Conservation (phyloP, 2,113 vertebrate genomes). For the Saguinus midas region DNA sequence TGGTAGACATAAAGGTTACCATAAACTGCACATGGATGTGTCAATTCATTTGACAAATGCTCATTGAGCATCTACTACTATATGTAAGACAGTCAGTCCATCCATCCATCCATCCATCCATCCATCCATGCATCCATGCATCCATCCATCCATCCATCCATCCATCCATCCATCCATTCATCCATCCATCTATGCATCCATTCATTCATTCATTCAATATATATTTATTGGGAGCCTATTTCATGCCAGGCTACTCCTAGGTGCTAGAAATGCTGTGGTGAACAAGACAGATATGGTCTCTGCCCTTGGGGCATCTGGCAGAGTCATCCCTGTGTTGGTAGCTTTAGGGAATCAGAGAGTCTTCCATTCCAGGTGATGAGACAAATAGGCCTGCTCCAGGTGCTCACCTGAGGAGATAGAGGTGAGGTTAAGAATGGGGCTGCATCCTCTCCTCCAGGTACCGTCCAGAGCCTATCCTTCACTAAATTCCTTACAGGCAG, state of each 20-base stretch:
- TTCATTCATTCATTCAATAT: neutral
- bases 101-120: too few species aligned
- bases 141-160: too few species aligned
- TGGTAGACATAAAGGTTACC: neutral
- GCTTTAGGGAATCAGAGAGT: neutral
- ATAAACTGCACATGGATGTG: too few species aligned
- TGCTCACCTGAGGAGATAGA: neutral
- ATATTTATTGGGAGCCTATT: neutral
- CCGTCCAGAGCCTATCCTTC: neutral
- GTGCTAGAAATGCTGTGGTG: too few species aligned
- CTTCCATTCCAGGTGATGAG: neutral
- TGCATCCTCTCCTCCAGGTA: neutral
- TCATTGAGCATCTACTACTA: too few species aligned
- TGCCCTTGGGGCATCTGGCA: neutral
- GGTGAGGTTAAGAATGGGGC: neutral
- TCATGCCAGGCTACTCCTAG: neutral
- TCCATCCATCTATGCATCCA: neutral
- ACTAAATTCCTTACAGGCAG: neutral
- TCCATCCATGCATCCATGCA: too few species aligned
- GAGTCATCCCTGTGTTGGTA: neutral
- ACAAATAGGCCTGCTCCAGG: neutral
- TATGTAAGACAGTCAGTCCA: neutral
- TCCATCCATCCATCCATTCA: too few species aligned
- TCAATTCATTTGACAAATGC: neutral
- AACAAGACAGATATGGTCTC: neutral